Evolutionary conservation across 2,113 vertebrate genomes (phyloP).

Genomic region (Aegypius monachus): DNA sequence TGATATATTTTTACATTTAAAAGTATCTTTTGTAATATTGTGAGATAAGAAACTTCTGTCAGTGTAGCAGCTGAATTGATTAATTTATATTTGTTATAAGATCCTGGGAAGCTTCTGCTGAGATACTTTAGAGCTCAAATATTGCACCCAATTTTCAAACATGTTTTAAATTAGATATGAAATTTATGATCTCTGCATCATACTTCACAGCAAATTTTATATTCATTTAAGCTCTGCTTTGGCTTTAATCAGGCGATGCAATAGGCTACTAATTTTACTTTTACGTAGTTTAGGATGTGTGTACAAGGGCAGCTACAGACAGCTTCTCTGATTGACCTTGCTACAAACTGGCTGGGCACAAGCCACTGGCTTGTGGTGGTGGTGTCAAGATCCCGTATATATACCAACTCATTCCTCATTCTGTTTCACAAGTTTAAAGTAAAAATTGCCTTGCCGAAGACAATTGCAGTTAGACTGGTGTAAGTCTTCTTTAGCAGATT

Average conservation of each 20-base stretch:
- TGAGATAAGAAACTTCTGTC: background rate
- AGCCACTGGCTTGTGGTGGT: background rate
- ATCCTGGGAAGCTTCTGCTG: background rate
- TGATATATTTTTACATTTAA: background rate
- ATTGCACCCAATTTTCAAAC: background rate
- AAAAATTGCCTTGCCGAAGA: background rate
- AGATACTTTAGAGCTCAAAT: background rate
- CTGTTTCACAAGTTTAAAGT: background rate
- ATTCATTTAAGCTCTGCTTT: background rate
- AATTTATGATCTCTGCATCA: background rate
- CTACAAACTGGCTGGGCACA: background rate
- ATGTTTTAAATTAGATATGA: background rate
- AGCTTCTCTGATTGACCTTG: background rate
- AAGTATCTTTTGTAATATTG: background rate
- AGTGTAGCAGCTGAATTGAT: background rate
- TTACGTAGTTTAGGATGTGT: background rate
- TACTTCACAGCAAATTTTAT: background rate
- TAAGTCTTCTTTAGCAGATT: background rate
- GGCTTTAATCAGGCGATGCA: background rate
- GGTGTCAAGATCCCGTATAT: background rate
- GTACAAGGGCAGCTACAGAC: background rate
- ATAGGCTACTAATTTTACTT: background rate
- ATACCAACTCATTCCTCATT: background rate
- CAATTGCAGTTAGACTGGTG: background rate
- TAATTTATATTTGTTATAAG: background rate